Base-by-base conservation (phyloP, 2,113 vertebrate species). In the Brachirus orientalis region DNA sequence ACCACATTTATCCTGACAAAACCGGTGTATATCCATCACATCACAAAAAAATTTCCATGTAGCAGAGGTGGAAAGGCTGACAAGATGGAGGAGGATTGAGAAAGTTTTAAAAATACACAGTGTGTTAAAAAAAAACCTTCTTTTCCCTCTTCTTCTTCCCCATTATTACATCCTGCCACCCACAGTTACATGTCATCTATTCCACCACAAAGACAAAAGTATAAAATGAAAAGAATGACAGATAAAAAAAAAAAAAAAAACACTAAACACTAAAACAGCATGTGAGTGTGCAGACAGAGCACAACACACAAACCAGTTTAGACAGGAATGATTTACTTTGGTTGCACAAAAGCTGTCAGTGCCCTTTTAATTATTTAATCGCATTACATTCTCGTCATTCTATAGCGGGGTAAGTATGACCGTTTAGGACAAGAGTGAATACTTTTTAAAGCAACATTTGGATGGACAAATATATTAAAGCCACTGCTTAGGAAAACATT, bases 1-100 rank as follows among this genome's bases (percentile, higher is more conserved):
- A 9, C 18, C 10, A 40, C 8, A 57, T n/a, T 18, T 10, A 47
- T 57, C 35, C 48, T 41, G 16, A 50, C 0, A 1, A 28, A 16
- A 19, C 19, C 65, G 36, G 43, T 43, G 1, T 13, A 54, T 54
- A 47, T 53, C 10, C 35, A n/a, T 47, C 57, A 44, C 56, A 28
- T 44, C 16, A 45, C 18, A 40, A 20, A 63, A 11, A 33, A 1
- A 18, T 8, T 40, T 8, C 38, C 8, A 50, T 58, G 51, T 38
- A 37, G 18, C 41, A 40, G 45, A 38, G 5, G 19, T 20, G 37
- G 2, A 69, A 52, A 35, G 40, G 38, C 38, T 57, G 56, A 46
- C 11, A 43, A 43, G 14, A 51, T 43, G 16, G 14, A 37, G 18
- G 18, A 5, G 20, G 50, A 19, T 45, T 14, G 35, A 41, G 41